Evolutionary conservation across 2,797 vertebrate genomes (phyloP), one percentile per base, ranked within the genome.

Genomic region (Phyllotis vaccarum): DNA sequence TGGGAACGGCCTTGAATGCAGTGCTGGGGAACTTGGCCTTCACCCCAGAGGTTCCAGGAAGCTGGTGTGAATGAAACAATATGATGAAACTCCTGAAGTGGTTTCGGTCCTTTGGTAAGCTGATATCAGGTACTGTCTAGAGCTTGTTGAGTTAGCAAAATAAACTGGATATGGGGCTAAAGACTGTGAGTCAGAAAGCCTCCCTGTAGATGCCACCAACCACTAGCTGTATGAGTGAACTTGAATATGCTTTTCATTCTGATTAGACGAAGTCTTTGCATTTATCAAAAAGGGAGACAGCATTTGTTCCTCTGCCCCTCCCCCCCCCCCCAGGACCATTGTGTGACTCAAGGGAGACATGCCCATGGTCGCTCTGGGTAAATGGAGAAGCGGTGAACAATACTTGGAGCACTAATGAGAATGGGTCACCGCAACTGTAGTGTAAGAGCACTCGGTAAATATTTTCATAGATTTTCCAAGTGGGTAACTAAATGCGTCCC

Each of bases 21-120:
- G 5, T 5, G 40, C n/a, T 68, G 54, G 80, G 83, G 49, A 91
- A 43, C 14, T 92, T 93, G 89, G 46, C 74, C 58, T 86, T 76
- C n/a, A 80, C 78, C 94, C 90, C 94, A 19, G 74, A 96, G 74
- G 54, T 60, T 93, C 82, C 64, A 60, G 79, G 92, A 96, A 97
- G 88, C 82, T 70, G 86, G 10, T 13, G 0, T 10, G 27, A 70
- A 70, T 37, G 66, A 95, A 62, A 29, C 72, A 75, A 66, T 0
- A 21, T 10, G 82, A 1, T 49, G 79, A 90, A 97, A 92, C 68
- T 89, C 62, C 58, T 34, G 34, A 81, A 54, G 46, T 24, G 54
- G 68, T 89, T 93, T 95, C 68, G 12, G 56, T 94, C 68, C 46
- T 58, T 54, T 40, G 72, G 72, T 76, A 86, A 97, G 92, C 78